Conservation (phyloP, 1,140 invertebrate species). For the Brachionus rubens region DNA sequence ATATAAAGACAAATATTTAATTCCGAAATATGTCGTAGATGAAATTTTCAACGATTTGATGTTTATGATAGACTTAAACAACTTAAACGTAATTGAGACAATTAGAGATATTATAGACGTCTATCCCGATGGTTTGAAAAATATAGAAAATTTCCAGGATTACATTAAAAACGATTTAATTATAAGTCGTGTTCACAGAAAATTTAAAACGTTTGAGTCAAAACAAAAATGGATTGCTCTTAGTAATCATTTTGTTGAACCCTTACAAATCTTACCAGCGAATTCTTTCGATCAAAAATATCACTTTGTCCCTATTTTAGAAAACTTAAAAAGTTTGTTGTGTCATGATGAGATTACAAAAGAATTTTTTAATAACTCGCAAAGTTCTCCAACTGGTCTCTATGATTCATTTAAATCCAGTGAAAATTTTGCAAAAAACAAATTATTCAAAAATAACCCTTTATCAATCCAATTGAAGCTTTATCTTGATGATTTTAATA, state of each 20-base stretch:
- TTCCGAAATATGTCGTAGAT: not conserved
- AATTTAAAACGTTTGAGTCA: not conserved
- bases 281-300: not conserved
- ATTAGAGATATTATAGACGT: not conserved
- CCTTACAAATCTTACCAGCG: not conserved
- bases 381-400: not conserved
- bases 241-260: not conserved
- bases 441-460: not conserved
- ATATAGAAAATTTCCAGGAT: not conserved
- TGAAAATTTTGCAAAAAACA: not conserved
- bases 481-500: not conserved
- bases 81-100: not conserved
- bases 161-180: not conserved
- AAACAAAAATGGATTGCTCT: not conserved
- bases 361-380: not conserved
- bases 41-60: not conserved
- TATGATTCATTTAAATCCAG: not conserved
- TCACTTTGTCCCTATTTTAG: not conserved
- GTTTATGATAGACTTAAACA: not conserved
- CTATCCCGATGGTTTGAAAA: not conserved
- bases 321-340: not conserved
- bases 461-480: not conserved
- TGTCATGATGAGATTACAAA: not conserved
- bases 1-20: not conserved
- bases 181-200: not conserved